phyloP scores from a whole-genome alignment of 2,888 invertebrate species.

The Papilio elwesi region DNA sequence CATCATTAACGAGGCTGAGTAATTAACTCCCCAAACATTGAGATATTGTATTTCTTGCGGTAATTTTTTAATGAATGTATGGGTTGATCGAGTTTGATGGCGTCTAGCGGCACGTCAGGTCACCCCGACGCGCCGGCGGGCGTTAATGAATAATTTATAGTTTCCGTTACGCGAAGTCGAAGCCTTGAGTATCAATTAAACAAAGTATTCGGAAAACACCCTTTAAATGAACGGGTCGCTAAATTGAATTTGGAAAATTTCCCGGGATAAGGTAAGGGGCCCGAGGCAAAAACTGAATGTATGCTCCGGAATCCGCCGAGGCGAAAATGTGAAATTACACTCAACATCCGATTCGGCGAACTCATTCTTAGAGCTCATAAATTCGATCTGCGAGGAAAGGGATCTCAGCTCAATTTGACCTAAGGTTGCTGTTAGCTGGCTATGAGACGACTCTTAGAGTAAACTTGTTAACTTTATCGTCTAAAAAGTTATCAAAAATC shows the following conservation, averaged over 20 bases:
- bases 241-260: slow-evolving; percentile 76
- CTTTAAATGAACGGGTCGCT: slow-evolving; percentile 69
- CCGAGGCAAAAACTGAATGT: slow-evolving; percentile 76
- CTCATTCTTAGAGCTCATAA: slow-evolving; percentile 67
- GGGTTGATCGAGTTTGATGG: slow-evolving; percentile 56
- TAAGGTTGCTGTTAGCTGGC: no score
- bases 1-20: slow-evolving; percentile 68
- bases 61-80: slow-evolving; percentile 59
- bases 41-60: slow-evolving; percentile 64
- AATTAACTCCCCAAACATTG: slow-evolving; percentile 69
- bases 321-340: slow-evolving; percentile 75
- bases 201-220: slow-evolving; percentile 70
- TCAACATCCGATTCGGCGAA: slow-evolving; percentile 66
- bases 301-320: slow-evolving; percentile 65
- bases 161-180: slow-evolving; percentile 56
- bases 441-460: no score
- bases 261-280: slow-evolving; percentile 65
- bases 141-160: slow-evolving; percentile 68
- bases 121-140: slow-evolving; percentile 53
- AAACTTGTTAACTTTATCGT: no score
- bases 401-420: slow-evolving; percentile 53
- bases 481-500: no score
- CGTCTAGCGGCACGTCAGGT: slow-evolving; percentile 58
- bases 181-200: slow-evolving; percentile 70
- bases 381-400: slow-evolving; percentile 69